Evolutionary conservation across 2,113 vertebrate genomes (phyloP), one percentile per base, ranked within the genome.

Genomic region (Xiphias gladius): DNA sequence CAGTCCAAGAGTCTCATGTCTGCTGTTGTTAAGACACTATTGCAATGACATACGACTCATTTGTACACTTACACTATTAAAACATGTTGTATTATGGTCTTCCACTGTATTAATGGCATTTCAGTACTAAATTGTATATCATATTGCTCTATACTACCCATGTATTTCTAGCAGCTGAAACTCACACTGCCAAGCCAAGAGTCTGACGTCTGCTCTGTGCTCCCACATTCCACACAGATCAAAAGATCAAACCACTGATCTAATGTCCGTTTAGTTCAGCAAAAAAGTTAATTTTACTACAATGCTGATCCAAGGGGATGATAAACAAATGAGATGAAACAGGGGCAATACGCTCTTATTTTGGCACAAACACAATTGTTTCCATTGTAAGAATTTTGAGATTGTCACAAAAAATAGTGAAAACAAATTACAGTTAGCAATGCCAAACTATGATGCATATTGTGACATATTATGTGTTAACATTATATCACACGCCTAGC

Each of bases 171-270:
- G 88, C 86, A 76, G 83, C 87, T 90, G 74, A 88, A 89, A 86
- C 90, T 94, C 92, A 85, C 91, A 95, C 95, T 96, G 95, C 95
- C 95, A 94, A 85, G 89, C 91, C 91, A 93, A 86, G 90, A 92
- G 90, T 92, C 68, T 84, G 89, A 92, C 50, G 86, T 91, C 90
- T 88, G 88, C 80, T 89, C 72, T 86, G 76, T 58, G 79, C 89
- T 90, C 76, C 78, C 87, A 95, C 95, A 95, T 96, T 95, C 94
- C 95, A 93, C 79, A 82, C 46, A 68, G 82, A 88, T 84, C 62
- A 74, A 79, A 30, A 55, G 79, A 67, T 82, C 22, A 58, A 50
- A 87, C 52, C 19, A 30, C 17, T 48, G 48, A 83, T 67, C 22
- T 28, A 13, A 55, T 22, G 24, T 74, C 1, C 11, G 32, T 43